Evolutionary conservation across 2,113 vertebrate genomes (phyloP), one percentile per base, ranked within the genome.

Genomic region (Strigops habroptila): DNA sequence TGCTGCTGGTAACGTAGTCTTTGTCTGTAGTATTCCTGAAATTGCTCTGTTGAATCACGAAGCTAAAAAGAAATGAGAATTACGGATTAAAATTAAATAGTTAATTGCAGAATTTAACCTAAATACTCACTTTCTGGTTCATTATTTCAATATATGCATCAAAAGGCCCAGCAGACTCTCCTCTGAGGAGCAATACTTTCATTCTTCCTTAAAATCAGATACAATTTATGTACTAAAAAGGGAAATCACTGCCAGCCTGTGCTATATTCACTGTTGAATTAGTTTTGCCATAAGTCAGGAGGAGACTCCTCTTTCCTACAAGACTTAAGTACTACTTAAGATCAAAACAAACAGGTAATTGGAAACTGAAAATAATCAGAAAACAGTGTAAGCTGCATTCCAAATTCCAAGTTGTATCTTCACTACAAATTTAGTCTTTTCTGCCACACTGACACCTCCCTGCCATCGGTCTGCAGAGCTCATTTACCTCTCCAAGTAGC

Each of bases 1-100:
- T 99, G 99, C 95, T 99, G 99, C 95, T 99, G 99, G 82, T 99
- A 99, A 4, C 99, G 99, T n/a, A 99, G 95, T 6, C 99, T 98
- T 95, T 99, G 99, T 37, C 99, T 98, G 82, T 99, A 98, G 96
- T 99, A 99, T 93, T 99, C 99, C 97, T 99, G 99, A 94, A 99
- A 98, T 78, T 99, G 98, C 77, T 99, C 99, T 51, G 99, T 99
- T 27, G 99, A 99, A 96, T 99, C 99, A 21, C 98, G 98, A 88
- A 99, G 98, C 99, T 99, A 68, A 68, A 97, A 95, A 88, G 67
- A 60, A 96, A 92, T 30, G 27, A 93, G n/a, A 88, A 92, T 41
- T 77, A 48, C 37, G 31, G 24, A 59, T 21, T 14, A 74, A 82
- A 71, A 62, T 68, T 6, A 39, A 59, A 64, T 28, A 77, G 52